Evolutionary conservation across 2,888 invertebrate genomes (phyloP).

Genomic region (Drosophila fulvimacula): DNA sequence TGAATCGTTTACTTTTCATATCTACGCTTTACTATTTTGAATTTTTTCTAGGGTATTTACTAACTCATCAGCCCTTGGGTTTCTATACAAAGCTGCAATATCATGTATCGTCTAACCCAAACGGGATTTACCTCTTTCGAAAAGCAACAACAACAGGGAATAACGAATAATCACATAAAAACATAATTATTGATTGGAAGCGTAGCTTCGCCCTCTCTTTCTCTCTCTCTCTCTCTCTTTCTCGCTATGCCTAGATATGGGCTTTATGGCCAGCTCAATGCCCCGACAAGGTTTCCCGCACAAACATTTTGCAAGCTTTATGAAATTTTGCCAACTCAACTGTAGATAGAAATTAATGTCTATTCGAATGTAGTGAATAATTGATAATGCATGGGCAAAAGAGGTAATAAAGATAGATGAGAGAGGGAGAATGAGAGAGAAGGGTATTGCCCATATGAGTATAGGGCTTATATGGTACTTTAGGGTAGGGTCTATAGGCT

Average conservation of each 20-base stretch:
- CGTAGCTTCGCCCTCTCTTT: constrained; percentile 9
- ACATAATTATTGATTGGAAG: constrained; percentile 40
- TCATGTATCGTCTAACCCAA: constrained; percentile 27
- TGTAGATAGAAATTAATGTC: constrained; percentile 1
- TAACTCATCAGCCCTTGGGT: not conserved
- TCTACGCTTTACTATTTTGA: not conserved
- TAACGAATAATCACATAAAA: constrained; percentile 10
- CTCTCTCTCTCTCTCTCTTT: constrained; percentile 20
- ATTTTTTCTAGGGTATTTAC: constrained; percentile 15
- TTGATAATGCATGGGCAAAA: not conserved
- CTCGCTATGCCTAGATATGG: constrained; percentile 28
- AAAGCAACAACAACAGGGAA: not conserved
- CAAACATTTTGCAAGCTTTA: constrained; percentile 14
- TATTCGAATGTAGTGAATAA: not conserved
- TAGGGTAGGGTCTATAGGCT: not conserved
- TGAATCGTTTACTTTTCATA: not conserved
- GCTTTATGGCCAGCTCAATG: constrained; percentile 38
- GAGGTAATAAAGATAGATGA: too few relatives aligned
- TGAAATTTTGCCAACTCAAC: constrained; percentile 16
- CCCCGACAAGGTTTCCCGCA: constrained; percentile 31
- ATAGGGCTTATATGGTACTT: not conserved
- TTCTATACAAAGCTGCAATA: constrained; percentile 22
- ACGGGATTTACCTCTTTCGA: constrained; percentile 35
- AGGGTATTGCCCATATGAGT: too few relatives aligned
- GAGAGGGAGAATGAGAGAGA: too few relatives aligned